phyloP scores from a whole-genome alignment of 2,113 vertebrate genomes.

The Pseudolaguvia tuberculata region DNA sequence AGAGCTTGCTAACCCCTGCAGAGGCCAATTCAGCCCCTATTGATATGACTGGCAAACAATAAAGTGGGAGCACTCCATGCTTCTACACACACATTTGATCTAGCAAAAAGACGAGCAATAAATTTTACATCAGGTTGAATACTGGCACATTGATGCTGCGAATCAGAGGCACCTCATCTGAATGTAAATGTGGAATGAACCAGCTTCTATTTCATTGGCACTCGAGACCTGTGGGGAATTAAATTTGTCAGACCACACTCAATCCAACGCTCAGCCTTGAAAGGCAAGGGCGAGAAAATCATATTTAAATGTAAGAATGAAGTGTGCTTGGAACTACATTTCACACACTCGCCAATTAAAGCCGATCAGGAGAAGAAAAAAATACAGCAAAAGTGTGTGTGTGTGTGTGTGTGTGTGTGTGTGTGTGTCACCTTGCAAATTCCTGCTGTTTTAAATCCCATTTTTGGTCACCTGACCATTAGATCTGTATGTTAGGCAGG shows the following conservation, averaged over 20 bases:
- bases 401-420: background rate
- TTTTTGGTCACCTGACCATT: conserved; percentile 22
- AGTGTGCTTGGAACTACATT: conserved; percentile 23
- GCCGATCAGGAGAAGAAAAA: conserved; percentile 9
- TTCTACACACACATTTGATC: conserved; percentile 52
- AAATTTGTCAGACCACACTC: conserved; percentile 22
- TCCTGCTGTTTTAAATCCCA: background rate
- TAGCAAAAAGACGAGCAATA: conserved; percentile 51
- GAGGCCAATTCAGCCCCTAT: conserved; percentile 15
- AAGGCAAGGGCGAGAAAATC: background rate
- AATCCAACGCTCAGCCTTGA: conserved; percentile 10
- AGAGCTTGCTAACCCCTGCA: background rate
- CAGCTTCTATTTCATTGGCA: conserved; percentile 38
- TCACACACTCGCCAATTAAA: conserved; percentile 18
- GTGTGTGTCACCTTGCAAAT: conserved; percentile 16
- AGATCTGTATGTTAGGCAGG: too few species aligned
- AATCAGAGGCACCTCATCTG: conserved; percentile 48
- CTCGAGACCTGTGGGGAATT: conserved; percentile 43
- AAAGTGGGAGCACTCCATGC: conserved; percentile 29
- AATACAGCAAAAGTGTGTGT: background rate
- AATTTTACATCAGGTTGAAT: conserved; percentile 58
- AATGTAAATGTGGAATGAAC: conserved; percentile 41
- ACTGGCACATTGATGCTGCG: conserved; percentile 54
- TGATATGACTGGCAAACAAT: conserved; percentile 30
- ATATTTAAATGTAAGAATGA: background rate